A percentile compares a stretch with the other conserved stretches of the same genome.
phyloP scores from a whole-genome alignment of 2,113 vertebrate species.

The Tympanuchus pallidicinctus region DNA sequence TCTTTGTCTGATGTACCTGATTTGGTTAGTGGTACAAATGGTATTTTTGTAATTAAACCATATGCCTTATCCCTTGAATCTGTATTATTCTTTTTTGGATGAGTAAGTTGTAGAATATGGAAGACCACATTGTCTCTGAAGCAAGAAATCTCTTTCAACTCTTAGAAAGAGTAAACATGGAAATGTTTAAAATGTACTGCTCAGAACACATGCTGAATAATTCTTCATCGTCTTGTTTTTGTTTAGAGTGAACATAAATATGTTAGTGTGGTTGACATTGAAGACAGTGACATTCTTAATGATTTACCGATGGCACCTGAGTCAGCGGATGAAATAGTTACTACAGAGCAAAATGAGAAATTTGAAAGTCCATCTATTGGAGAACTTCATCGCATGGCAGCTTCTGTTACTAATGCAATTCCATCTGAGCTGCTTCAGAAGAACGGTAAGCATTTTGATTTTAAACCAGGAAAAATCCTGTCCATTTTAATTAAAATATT shows the following conservation, averaged over 20 bases:
- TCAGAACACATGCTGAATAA: background rate
- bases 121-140: background rate
- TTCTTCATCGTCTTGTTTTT: background rate
- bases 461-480: background rate
- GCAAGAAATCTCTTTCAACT: background rate
- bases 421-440: background rate
- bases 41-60: too few relatives aligned
- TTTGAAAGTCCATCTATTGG: conserved; percentile 56
- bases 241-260: conserved; percentile 72
- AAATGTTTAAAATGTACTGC: background rate
- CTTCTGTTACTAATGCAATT: conserved; percentile 65
- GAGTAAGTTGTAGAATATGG: background rate
- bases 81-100: background rate
- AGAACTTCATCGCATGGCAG: conserved; percentile 76
- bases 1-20: conserved; percentile 12
- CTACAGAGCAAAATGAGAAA: background rate
- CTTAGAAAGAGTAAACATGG: background rate
- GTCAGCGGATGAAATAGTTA: background rate
- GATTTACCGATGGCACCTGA: conserved; percentile 58
- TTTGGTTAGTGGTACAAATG: conserved; percentile 66
- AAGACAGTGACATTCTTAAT: conserved; percentile 72
- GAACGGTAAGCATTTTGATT: conserved; percentile 48
- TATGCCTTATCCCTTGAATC: background rate
- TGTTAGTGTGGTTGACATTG: conserved; percentile 85
- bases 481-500: background rate